phyloP scores from a whole-genome alignment of 2,888 invertebrate genomes.

The Hylaea fasciaria region DNA sequence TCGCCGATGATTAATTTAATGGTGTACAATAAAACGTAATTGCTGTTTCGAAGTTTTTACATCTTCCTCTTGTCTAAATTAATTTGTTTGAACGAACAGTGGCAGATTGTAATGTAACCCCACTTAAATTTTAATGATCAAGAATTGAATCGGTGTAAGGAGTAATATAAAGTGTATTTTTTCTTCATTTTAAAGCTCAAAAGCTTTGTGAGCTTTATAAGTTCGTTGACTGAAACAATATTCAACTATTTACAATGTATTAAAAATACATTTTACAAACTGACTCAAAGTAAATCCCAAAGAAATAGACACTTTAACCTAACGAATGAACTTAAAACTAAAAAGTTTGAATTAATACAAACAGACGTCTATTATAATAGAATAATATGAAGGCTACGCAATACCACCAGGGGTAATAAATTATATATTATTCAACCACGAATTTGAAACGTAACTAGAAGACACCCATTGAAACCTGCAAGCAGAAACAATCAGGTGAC shows the following conservation, averaged over 20 bases:
- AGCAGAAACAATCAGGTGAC: slow-evolving; percentile 81
- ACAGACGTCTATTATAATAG: background rate
- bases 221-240: too few relatives aligned
- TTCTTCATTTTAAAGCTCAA: background rate
- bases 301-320: too few relatives aligned
- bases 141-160: slow-evolving; percentile 34
- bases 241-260: too few relatives aligned
- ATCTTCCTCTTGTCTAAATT: slow-evolving; percentile 82
- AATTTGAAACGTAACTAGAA: slow-evolving; percentile 39
- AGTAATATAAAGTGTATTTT: background rate
- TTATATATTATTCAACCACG: slow-evolving; percentile 16
- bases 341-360: too few relatives aligned
- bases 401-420: slow-evolving; percentile 10
- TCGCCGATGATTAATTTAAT: slow-evolving; percentile 84
- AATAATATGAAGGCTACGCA: background rate
- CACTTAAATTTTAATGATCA: slow-evolving; percentile 40
- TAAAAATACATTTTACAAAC: too few relatives aligned
- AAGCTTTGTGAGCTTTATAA: too few relatives aligned
- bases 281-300: too few relatives aligned
- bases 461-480: slow-evolving; percentile 61
- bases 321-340: too few relatives aligned
- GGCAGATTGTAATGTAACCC: slow-evolving; percentile 48
- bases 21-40: slow-evolving; percentile 81
- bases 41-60: slow-evolving; percentile 83
- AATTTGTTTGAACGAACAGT: slow-evolving; percentile 71